phyloP scores from a whole-genome alignment of 2,113 vertebrate genomes.

The Ptilorrhoa leucosticta region DNA sequence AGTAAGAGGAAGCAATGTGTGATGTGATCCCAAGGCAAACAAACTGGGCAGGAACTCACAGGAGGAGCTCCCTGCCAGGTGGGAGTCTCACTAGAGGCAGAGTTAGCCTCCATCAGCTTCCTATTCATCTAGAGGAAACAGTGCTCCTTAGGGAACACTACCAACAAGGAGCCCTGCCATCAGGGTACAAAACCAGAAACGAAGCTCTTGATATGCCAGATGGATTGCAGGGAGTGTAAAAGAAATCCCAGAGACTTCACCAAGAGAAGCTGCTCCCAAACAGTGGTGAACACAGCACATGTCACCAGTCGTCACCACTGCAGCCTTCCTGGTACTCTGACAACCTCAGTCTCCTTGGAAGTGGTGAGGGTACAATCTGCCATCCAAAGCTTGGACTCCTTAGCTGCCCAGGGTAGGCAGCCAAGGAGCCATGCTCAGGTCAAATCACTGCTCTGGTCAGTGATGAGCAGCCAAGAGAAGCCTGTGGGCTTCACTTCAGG shows the following conservation, averaged over 20 bases:
- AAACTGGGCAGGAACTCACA: not conserved
- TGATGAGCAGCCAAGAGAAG: not conserved
- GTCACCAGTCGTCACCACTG: not conserved
- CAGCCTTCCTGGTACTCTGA: not conserved
- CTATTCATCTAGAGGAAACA: not conserved
- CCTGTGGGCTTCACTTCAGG: not conserved
- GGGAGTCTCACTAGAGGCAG: not conserved
- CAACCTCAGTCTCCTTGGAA: not conserved
- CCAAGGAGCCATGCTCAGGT: not conserved
- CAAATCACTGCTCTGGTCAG: not conserved
- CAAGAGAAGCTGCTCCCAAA: not conserved
- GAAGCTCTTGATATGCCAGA: not conserved
- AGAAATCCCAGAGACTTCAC: not conserved
- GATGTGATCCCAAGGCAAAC: not conserved
- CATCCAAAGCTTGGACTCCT: not conserved
- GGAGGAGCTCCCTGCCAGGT: not conserved
- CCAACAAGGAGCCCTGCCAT: not conserved
- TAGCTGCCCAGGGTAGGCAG: not conserved
- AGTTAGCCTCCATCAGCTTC: not conserved
- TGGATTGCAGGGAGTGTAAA: not conserved
- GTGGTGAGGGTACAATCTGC: not conserved
- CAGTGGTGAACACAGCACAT: not conserved
- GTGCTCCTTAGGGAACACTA: not conserved
- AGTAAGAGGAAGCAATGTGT: not conserved
- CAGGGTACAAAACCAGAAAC: not conserved